Base-by-base conservation (phyloP, 2,888 invertebrate species). In the Scaeva pyrastri region DNA sequence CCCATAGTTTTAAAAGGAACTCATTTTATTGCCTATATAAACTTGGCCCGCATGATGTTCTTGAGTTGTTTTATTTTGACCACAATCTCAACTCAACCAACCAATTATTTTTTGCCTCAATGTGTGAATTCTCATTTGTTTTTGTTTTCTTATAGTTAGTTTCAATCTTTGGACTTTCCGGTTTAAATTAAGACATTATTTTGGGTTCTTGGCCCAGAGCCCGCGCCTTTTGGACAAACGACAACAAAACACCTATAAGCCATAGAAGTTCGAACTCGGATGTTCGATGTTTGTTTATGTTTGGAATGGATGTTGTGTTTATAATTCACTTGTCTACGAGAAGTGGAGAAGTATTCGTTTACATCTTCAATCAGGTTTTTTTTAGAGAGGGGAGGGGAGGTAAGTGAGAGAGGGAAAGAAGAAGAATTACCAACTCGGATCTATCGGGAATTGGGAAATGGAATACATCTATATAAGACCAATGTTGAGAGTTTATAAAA, bases 181-280 rank as follows among this genome's bases (percentile, higher is more conserved):
- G 77, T 82, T 23, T 50, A 72, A 77, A 82, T 82, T 72, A 39
- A 82, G 82, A 66, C 45, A 62, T 68, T 31, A 31, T 31, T 41
- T 50, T 23, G n/a, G n/a, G 14, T 66, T 55, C 43, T 70, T 39
- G n/a, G 39, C 52, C 71, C 72, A 41, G 56, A 43, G 66, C 78
- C 50, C 16, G 10, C 14, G 19, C 26, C 7, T 5, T n/a, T n/a
- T 71, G 41, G 19, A 36, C 26, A 60, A 41, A 60, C 39, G 45
- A 31, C 23, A 16, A 12, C 31, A 41, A 11, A 12, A 56, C 58
- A 48, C 50, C 41, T 52, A 62, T 60, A 77, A 31, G 70, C 71
- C 71, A n/a, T n/a, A n/a, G n/a, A 36, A 62, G 21, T 21, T 52
- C 21, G 8, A 7, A 23, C 58, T 62, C 50, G 72, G 50, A 73